A percentile compares a stretch with the other conserved stretches of the same genome.
Conservation (phyloP, 2,888 invertebrate genomes). For the Phlogophora meticulosa region DNA sequence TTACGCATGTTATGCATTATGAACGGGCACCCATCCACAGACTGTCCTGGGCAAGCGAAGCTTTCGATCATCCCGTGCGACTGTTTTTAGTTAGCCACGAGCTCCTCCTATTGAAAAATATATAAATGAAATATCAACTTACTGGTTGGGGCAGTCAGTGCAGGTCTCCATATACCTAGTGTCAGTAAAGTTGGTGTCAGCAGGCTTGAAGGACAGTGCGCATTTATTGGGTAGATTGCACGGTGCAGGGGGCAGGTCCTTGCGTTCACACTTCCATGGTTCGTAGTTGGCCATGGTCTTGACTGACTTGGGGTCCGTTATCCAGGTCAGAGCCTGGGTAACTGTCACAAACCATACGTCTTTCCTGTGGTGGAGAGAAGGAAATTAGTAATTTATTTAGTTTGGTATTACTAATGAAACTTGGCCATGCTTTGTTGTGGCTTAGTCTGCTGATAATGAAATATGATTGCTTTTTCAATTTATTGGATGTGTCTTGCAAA, state of each 20-base stretch:
- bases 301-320: conserved; percentile 95
- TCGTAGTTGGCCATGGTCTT: conserved; percentile 94
- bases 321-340: conserved; percentile 97
- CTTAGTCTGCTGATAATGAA: no score
- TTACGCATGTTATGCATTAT: no score
- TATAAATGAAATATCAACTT: conserved; percentile 65
- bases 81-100: no score
- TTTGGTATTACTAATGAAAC: no score
- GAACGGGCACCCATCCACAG: no score
- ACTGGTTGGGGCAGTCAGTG: conserved; percentile 95
- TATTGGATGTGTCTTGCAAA: no score
- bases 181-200: conserved; percentile 94
- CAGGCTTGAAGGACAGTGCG: conserved; percentile 94
- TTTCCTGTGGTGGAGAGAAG: conserved; percentile 88
- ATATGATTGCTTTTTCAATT: no score
- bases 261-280: conserved; percentile 95
- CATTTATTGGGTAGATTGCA: conserved; percentile 96
- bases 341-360: conserved; percentile 97
- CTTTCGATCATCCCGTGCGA: no score
- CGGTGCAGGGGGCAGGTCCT: conserved; percentile 93
- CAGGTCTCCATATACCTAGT: conserved; percentile 97
- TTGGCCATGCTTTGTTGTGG: no score
- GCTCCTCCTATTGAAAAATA: no score
- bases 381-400: not conserved
- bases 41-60: no score